Conservation (phyloP, 1,140 invertebrate species). For the Maconellicoccus hirsutus region DNA sequence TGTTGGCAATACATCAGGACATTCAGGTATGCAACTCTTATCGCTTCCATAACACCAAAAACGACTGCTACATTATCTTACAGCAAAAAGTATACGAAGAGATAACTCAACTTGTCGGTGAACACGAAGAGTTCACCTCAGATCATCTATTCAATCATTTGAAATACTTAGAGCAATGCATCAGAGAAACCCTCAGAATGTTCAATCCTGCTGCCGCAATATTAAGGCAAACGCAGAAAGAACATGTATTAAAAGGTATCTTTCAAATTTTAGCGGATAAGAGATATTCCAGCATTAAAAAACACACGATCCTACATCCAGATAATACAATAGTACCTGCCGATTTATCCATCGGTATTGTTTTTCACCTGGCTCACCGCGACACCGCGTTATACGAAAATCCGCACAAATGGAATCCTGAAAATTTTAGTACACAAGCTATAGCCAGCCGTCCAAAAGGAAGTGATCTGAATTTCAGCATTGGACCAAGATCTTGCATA, state of each 20-base stretch:
- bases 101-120: too few relatives aligned
- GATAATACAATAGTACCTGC: conserved; percentile 36
- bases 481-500: too few relatives aligned
- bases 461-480: too few relatives aligned
- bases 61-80: too few relatives aligned
- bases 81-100: too few relatives aligned
- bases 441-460: conserved; percentile 10
- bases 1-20: background rate
- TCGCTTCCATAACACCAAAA: too few relatives aligned
- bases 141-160: too few relatives aligned
- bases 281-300: too few relatives aligned
- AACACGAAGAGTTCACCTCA: too few relatives aligned
- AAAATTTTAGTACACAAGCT: conserved; percentile 42
- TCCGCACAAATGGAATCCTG: conserved; percentile 45
- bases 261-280: too few relatives aligned
- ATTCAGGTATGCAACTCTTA: background rate
- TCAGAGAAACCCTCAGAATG: conserved; percentile 27
- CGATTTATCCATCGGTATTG: conserved; percentile 47
- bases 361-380: conserved; percentile 44
- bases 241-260: conserved; percentile 31
- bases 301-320: background rate
- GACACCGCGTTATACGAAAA: conserved; percentile 39
- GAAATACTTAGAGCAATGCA: conserved; percentile 26
- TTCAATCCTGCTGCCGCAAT: conserved; percentile 47
- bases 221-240: conserved; percentile 41